A percentile compares a stretch with the other conserved stretches of the same genome.
phyloP scores from a whole-genome alignment of 2,888 invertebrate species.

The Macrophya annulata region DNA sequence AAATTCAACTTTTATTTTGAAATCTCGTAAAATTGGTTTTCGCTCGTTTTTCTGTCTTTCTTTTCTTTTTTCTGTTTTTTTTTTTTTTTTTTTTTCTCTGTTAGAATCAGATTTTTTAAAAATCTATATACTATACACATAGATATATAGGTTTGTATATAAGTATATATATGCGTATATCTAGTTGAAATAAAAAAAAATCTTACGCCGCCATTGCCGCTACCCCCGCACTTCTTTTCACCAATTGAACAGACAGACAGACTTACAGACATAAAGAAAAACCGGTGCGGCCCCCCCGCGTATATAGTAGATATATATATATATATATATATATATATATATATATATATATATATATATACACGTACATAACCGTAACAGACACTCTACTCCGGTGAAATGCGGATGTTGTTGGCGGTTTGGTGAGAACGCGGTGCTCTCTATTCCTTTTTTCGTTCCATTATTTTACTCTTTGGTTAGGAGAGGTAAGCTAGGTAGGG shows the following conservation, averaged over 20 bases:
- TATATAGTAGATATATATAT: background rate
- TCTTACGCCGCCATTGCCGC: background rate
- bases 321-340: background rate
- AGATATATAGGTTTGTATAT: too few relatives aligned
- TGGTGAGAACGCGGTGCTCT: conserved; percentile 72
- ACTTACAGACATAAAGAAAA: too few relatives aligned
- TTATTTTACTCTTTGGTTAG: conserved; percentile 33
- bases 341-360: background rate
- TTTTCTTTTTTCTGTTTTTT: too few relatives aligned
- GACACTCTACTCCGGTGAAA: conserved; percentile 39
- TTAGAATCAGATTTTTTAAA: too few relatives aligned
- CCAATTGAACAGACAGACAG: background rate
- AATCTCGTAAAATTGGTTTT: too few relatives aligned
- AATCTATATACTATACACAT: too few relatives aligned
- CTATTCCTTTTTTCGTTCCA: conserved; percentile 59
- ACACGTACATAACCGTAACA: conserved; percentile 23
- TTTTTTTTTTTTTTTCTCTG: too few relatives aligned
- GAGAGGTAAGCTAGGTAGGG: too few relatives aligned
- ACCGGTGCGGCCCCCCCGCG: background rate
- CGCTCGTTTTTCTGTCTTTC: too few relatives aligned
- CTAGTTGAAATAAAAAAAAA: too few relatives aligned
- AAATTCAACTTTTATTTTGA: too few relatives aligned
- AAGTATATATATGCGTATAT: too few relatives aligned
- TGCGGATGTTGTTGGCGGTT: conserved; percentile 53
- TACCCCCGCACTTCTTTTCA: background rate